Conservation (phyloP, 2,113 vertebrate species). For the Crotalus viridis region DNA sequence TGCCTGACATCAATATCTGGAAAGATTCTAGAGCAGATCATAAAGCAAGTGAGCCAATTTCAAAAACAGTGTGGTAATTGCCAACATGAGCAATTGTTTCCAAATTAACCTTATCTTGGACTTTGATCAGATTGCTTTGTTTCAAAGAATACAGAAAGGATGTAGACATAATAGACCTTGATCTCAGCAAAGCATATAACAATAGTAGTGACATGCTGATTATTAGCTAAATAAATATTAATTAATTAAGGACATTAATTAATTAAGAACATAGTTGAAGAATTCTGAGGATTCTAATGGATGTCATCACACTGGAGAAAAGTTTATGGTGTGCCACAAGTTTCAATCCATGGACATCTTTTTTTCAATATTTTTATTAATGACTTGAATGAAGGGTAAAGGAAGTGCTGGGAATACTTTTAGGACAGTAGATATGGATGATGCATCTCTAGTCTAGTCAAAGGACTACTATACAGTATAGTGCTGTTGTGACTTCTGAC, state of each 20-base stretch:
- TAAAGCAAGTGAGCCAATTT: neutral
- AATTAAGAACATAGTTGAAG: neutral
- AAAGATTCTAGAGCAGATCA: neutral
- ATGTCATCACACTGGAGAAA: neutral
- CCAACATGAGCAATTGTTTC: neutral
- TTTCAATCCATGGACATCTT: no score
- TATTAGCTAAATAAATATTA: neutral
- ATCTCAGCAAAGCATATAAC: neutral
- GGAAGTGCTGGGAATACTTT: neutral
- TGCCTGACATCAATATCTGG: neutral
- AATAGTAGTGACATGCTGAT: neutral
- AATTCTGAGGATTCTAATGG: neutral
- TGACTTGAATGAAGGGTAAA: neutral
- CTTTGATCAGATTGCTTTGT: neutral
- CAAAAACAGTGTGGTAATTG: neutral
- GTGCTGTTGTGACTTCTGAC: neutral
- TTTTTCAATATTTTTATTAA: neutral
- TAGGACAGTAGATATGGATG: neutral
- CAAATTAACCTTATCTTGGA: neutral
- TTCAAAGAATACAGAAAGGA: neutral
- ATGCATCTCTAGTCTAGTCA: neutral
- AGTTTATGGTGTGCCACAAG: no score
- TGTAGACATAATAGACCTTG: neutral
- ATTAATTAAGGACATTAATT: neutral
- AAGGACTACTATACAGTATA: neutral